These are phyloP conservation scores for Podiceps cristatus DNA, from an alignment of 2,113 vertebrate species.

Conservation along the genomic window DNA sequence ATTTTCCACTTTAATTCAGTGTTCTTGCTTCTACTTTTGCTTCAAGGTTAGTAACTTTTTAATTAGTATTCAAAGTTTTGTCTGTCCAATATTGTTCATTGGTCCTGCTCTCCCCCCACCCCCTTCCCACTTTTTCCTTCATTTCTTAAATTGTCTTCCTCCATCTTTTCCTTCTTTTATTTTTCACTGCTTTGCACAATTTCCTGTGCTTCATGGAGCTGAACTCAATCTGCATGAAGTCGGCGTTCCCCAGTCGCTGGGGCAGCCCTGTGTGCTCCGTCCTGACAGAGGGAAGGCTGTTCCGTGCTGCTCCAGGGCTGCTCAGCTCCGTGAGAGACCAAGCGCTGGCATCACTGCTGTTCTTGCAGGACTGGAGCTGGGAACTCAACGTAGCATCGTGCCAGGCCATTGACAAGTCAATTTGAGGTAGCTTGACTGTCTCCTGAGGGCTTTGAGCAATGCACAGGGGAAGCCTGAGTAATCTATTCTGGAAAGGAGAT, in stretches of 20 bases:
- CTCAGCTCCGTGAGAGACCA: background rate
- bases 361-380: background rate
- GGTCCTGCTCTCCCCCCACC: background rate
- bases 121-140: background rate
- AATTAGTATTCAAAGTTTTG: background rate
- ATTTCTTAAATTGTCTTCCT: background rate
- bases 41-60: constrained; percentile 16
- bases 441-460: background rate
- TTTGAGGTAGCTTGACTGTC: background rate
- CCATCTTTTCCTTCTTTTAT: background rate
- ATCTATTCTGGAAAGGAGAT: background rate
- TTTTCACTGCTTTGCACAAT: background rate
- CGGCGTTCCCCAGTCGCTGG: accelerated
- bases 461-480: background rate
- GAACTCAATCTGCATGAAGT: background rate
- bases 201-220: background rate
- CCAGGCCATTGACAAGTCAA: accelerated
- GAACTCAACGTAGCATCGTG: background rate
- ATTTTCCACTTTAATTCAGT: background rate
- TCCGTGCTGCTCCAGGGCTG: background rate
- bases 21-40: background rate
- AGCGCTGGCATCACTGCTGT: background rate
- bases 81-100: background rate
- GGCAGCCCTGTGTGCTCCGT: accelerated
- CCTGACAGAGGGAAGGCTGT: background rate